Evolutionary conservation across 2,888 invertebrate species (phyloP).

Genomic region (Acanthosoma haemorrhoidale): DNA sequence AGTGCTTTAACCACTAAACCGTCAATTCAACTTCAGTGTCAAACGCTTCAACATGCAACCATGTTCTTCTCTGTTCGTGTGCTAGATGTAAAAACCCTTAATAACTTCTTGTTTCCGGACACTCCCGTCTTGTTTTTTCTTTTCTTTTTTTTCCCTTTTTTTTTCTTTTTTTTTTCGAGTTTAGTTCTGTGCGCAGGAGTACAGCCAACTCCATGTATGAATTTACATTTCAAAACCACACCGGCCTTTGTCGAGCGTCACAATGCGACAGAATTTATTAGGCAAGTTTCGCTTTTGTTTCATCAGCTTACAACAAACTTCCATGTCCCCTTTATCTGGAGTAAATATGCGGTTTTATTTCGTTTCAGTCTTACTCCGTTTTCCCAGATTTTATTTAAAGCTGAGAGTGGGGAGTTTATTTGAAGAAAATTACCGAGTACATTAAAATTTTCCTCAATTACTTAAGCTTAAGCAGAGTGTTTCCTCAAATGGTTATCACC

Average conservation of each 20-base stretch:
- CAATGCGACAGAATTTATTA: conserved; percentile 13
- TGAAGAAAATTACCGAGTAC: not conserved
- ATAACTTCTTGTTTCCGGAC: too few species aligned
- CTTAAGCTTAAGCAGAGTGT: too few species aligned
- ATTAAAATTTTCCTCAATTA: too few species aligned
- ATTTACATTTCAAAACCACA: conserved; percentile 22
- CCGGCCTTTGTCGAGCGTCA: not conserved
- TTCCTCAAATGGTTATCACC: too few species aligned
- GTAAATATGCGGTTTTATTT: not conserved
- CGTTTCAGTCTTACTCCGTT: not conserved
- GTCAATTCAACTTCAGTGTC: too few species aligned
- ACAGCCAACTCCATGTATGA: conserved; percentile 12
- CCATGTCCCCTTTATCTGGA: not conserved
- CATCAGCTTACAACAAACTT: not conserved
- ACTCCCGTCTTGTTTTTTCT: too few species aligned
- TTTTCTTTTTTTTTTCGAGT: not conserved
- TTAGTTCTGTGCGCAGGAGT: not conserved
- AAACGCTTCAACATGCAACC: too few species aligned
- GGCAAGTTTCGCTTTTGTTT: conserved; percentile 13
- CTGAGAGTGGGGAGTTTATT: too few species aligned
- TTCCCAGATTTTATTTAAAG: too few species aligned
- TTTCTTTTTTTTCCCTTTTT: not conserved
- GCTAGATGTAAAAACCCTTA: too few species aligned
- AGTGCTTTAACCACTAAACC: too few species aligned
- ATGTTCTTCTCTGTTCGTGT: too few species aligned